A percentile compares a stretch with the other conserved stretches of the same genome.
phyloP scores from a whole-genome alignment of 2,888 invertebrate species.

The Linnaemya vulpina region DNA sequence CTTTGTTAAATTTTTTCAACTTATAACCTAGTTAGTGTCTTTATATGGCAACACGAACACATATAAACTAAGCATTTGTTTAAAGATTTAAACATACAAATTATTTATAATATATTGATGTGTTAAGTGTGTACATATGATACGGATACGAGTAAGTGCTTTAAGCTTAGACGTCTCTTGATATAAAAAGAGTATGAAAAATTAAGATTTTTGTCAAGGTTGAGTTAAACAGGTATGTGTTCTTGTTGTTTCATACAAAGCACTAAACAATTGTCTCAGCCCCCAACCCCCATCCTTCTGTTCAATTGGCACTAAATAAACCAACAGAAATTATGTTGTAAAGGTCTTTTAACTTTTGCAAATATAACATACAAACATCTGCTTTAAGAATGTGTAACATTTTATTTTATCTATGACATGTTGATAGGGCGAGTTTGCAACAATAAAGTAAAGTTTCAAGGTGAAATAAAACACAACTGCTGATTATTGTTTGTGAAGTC shows the following conservation, averaged over 20 bases:
- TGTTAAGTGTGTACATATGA: too few species aligned
- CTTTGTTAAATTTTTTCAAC: too few species aligned
- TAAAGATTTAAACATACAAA: too few species aligned
- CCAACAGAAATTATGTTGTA: conserved; percentile 37
- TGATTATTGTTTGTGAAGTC: background rate
- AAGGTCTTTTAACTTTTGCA: conserved; percentile 56
- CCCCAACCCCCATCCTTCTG: background rate
- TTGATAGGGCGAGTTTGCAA: conserved; percentile 25
- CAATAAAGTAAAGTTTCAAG: conserved; percentile 42
- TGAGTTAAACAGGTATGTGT: conserved; percentile 32
- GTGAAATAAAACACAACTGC: conserved; percentile 29
- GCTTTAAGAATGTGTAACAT: conserved; percentile 25
- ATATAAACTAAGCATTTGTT: too few species aligned
- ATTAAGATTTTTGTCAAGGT: conserved; percentile 38
- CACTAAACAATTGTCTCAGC: conserved; percentile 20
- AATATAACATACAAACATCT: conserved; percentile 14
- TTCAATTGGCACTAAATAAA: background rate
- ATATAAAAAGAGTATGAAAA: conserved; percentile 9
- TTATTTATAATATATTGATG: too few species aligned
- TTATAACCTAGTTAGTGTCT: too few species aligned
- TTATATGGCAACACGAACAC: too few species aligned
- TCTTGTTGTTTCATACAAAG: conserved; percentile 42
- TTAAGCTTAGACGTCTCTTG: conserved; percentile 8
- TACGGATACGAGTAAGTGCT: too few species aligned
- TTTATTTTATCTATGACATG: conserved; percentile 34